These are phyloP conservation scores for Buathra laborator DNA, from an alignment of 2,888 invertebrate genomes.

Conservation along the genomic window DNA sequence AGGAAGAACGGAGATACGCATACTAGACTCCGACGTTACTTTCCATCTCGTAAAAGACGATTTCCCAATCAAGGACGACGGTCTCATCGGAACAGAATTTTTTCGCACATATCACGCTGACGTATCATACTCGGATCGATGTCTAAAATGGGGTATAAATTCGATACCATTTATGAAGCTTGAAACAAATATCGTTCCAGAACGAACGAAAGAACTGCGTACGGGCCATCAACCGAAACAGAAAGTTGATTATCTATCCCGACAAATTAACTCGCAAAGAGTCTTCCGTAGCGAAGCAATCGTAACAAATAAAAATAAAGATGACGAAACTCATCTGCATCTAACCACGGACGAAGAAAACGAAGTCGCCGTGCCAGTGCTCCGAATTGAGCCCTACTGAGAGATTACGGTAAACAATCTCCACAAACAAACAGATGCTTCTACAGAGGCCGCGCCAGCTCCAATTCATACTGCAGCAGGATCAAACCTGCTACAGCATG, in stretches of 20 bases:
- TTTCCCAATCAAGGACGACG: background rate
- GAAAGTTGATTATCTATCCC: slow-evolving; percentile 56
- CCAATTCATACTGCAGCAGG: no score
- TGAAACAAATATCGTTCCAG: slow-evolving; percentile 43
- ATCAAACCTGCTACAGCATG: no score
- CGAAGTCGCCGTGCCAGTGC: background rate
- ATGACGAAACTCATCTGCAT: slow-evolving; percentile 57
- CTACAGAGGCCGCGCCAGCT: no score
- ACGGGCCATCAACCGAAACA: slow-evolving; percentile 42
- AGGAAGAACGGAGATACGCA: slow-evolving; percentile 17
- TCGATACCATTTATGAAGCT: slow-evolving; percentile 34
- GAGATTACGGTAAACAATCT: no score
- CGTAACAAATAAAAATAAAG: slow-evolving; percentile 46
- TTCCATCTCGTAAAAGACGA: background rate
- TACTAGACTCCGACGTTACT: background rate
- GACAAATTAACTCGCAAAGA: slow-evolving; percentile 25
- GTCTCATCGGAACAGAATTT: background rate
- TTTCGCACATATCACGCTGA: slow-evolving; percentile 11
- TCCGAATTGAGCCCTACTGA: no score
- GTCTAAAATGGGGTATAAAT: slow-evolving; percentile 32
- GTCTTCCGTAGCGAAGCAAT: background rate
- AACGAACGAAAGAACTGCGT: slow-evolving; percentile 43
- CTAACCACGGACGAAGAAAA: slow-evolving; percentile 46
- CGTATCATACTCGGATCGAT: slow-evolving; percentile 42
- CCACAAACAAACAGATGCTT: no score